Base-by-base conservation (phyloP, 2,113 vertebrate genomes). In the Xiphophorus hellerii region DNA sequence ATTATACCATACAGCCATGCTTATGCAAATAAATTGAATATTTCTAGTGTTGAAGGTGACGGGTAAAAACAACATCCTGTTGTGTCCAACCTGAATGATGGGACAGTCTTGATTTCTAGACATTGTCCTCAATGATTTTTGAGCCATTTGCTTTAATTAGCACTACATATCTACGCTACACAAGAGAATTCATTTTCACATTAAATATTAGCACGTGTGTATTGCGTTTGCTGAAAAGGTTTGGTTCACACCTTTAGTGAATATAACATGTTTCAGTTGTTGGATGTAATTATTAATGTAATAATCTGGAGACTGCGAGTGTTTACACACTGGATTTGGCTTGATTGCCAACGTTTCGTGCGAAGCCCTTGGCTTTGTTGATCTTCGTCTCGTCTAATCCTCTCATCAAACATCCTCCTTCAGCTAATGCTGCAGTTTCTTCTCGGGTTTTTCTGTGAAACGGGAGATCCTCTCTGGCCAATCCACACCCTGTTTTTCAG, bases 371-470 rank as follows among this genome's bases (percentile, higher is more conserved):
- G 33, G 74, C 44, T 28, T 15, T 28, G 63, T 74, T 80, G 60
- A 64, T 62, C 44, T 73, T 74, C 39, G 48, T 77, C 51, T 74
- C 7, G 29, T 85, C 62, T 73, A 82, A 90, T 83, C 61, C 66
- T 39, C 51, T 69, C 31, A 68, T 86, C 66, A 72, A 39, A 69
- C 81, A 73, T 80, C 68, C 62, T 62, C 66, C 29, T 29, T 72
- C 27, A 37, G 25, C 64, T 62, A 54, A 67, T 66, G 31, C 44
- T 66, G 35, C 27, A 25, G 73, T 88, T 87, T 84, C 0, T 27
- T 29, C 66, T 51, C 17, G 28, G 30, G 37, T 42, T 58, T 64
- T 66, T 80, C 54, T 28, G 70, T 51, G 37, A 28, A 67, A 87
- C 77, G 76, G 82, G 84, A 63, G 62, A 73, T 83, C 67, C 74